Evolutionary conservation across 2,888 invertebrate species (phyloP).

Genomic region (Ganaspis brasiliensis): DNA sequence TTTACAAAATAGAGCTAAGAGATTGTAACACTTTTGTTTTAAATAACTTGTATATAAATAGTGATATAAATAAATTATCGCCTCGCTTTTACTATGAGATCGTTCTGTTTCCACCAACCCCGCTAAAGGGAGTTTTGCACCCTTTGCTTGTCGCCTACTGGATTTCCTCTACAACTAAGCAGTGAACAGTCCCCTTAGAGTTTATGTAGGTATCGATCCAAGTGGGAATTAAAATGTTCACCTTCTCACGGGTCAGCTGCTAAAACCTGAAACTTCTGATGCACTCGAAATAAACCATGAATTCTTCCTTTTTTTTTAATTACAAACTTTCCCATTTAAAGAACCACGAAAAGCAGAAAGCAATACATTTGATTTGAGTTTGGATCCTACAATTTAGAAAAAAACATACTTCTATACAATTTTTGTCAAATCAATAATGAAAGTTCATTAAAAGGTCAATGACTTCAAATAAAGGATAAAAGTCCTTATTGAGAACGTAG

Average conservation of each 20-base stretch:
- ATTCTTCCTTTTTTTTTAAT: slow-evolving; percentile 9
- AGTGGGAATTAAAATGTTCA: slow-evolving; percentile 40
- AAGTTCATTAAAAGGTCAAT: not conserved
- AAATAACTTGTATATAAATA: too few relatives aligned
- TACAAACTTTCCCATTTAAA: slow-evolving; percentile 31
- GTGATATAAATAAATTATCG: not conserved
- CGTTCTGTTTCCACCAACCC: not conserved
- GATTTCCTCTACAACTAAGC: slow-evolving; percentile 22
- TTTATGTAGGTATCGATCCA: slow-evolving; percentile 30
- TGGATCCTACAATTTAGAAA: not conserved
- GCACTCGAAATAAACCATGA: slow-evolving; percentile 19
- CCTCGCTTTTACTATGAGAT: not conserved
- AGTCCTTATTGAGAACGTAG: too few relatives aligned
- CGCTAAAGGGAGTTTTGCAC: not conserved
- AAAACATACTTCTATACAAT: not conserved
- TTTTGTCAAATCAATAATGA: too few relatives aligned
- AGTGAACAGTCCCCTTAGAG: slow-evolving; percentile 10
- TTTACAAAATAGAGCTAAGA: too few relatives aligned
- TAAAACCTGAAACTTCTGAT: slow-evolving; percentile 25
- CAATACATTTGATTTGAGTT: not conserved
- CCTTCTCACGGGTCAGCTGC: slow-evolving; percentile 40
- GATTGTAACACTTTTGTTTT: too few relatives aligned
- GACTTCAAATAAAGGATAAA: not conserved
- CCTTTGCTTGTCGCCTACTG: slow-evolving; percentile 29
- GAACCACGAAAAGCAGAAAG: slow-evolving; percentile 2